Base-by-base conservation (phyloP, 1,140 invertebrate genomes). In the Hesperophylax magnus region DNA sequence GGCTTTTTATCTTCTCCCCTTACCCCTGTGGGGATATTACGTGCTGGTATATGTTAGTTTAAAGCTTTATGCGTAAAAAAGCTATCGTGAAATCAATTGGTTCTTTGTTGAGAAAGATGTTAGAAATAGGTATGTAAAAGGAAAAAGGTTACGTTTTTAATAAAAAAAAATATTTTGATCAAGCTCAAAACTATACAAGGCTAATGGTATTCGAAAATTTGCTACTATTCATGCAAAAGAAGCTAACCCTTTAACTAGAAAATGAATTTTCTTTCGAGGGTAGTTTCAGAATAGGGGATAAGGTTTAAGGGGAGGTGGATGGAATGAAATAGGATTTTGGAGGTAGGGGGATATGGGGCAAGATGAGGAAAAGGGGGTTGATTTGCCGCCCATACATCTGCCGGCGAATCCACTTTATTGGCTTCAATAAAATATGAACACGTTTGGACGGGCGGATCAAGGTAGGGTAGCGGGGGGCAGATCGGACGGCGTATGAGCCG, bases 361-460 rank as follows among this genome's bases (percentile, higher is more conserved):
- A 14, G 47, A 27, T 69, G 63, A 60, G 52, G 71, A 9, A 53
- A 60, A 15, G 58, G 56, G 82, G 77, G 77, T 61, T 72, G 72
- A 77, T 77, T 75, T 61, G 76, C 76, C 76, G 75, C 69, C 80
- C 80, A 81, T 81, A 81, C 80, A 82, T 84, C 83, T 84, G 80
- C 80, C 83, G 82, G 88, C 90, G 89, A 90, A 90, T 90, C 89
- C 89, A 87, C 90, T 90, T 91, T 91, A 91, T 91, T 91, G 88
- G 89, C 88, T 87, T 86, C 89, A 90, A 90, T 91, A 91, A 91
- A 91, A 91, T 91, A 91, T 91, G 89, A 90, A 90, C 89, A 90
- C 90, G 89, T 90, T 87, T 88, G 89, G 90, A 89, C 89, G 89
- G 83, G 75, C 31, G 77, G 77, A 74, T 39, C n/a, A 24, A 69